Evolutionary conservation across 2,113 vertebrate genomes (phyloP).

Genomic region (Myrmecobius fasciatus): DNA sequence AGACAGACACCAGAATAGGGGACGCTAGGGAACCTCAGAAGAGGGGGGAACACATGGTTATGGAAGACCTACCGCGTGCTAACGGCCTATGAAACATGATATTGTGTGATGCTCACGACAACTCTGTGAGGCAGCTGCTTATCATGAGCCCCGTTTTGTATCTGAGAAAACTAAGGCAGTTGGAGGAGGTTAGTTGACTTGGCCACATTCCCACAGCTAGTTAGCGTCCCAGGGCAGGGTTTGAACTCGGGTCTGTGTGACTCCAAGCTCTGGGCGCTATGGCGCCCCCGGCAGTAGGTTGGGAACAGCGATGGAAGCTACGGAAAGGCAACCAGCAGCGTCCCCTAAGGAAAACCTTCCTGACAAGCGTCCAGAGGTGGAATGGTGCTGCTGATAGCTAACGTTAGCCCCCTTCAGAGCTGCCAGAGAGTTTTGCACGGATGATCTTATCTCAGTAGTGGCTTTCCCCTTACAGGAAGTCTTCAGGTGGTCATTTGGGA

Average conservation of each 20-base stretch:
- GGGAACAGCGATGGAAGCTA: no score
- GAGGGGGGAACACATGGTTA: neutral
- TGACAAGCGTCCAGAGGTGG: neutral
- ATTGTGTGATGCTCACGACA: neutral
- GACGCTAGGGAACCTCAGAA: neutral
- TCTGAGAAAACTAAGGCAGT: neutral
- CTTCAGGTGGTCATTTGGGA: neutral
- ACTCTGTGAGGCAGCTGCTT: neutral
- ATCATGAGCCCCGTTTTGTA: neutral
- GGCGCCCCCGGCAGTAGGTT: neutral
- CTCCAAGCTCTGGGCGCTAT: neutral
- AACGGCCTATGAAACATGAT: neutral
- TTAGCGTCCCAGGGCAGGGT: neutral
- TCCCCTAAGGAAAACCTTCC: neutral
- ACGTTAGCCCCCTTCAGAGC: neutral
- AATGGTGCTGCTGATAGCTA: no score
- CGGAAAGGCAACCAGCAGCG: neutral
- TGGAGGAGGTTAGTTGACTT: neutral
- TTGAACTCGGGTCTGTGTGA: neutral
- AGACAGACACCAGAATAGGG: constrained; percentile 33
- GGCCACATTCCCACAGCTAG: neutral
- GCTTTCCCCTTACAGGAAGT: neutral
- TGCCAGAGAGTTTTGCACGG: no score
- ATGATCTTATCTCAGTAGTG: neutral
- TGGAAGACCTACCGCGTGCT: neutral